phyloP scores from a whole-genome alignment of 2,888 invertebrate genomes.

The Xylota segnis region DNA sequence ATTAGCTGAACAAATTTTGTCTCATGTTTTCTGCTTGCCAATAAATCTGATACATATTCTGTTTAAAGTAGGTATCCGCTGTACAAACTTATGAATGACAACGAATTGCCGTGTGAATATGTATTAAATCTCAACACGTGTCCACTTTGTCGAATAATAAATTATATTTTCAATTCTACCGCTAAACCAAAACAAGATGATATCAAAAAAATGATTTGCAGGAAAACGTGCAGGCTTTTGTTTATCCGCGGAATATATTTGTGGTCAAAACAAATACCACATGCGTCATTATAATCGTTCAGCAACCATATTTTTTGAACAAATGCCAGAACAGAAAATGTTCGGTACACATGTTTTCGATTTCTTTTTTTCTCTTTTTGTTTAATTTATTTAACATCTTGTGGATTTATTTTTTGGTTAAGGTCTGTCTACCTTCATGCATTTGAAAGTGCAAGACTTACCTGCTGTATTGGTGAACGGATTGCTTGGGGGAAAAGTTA shows the following conservation, averaged over 20 bases:
- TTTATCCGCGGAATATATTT: slow-evolving; percentile 40
- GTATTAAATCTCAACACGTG: slow-evolving; percentile 53
- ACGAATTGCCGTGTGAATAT: not conserved
- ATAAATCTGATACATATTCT: not conserved
- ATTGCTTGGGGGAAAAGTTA: slow-evolving; percentile 13
- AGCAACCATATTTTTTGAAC: slow-evolving; percentile 52
- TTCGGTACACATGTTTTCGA: slow-evolving; percentile 10
- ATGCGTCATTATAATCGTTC: slow-evolving; percentile 64
- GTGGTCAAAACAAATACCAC: slow-evolving; percentile 64
- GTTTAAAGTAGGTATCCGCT: not conserved
- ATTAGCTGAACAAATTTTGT: slow-evolving; percentile 12
- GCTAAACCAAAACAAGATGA: slow-evolving; percentile 9
- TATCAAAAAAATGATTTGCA: slow-evolving; percentile 44
- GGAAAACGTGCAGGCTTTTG: slow-evolving; percentile 65
- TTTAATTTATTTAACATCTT: slow-evolving; percentile 29
- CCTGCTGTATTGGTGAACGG: not conserved
- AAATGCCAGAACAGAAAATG: slow-evolving; percentile 57
- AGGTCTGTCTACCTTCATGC: not conserved
- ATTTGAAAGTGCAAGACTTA: slow-evolving; percentile 27
- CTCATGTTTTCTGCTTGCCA: slow-evolving; percentile 15
- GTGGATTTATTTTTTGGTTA: slow-evolving; percentile 4
- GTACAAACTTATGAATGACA: slow-evolving; percentile 43
- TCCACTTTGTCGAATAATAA: slow-evolving; percentile 50
- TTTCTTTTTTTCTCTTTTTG: slow-evolving; percentile 17
- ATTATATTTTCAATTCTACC: slow-evolving; percentile 21